Conservation (phyloP, 2,888 invertebrate genomes). For the Leptinotarsa rubiginosa region DNA sequence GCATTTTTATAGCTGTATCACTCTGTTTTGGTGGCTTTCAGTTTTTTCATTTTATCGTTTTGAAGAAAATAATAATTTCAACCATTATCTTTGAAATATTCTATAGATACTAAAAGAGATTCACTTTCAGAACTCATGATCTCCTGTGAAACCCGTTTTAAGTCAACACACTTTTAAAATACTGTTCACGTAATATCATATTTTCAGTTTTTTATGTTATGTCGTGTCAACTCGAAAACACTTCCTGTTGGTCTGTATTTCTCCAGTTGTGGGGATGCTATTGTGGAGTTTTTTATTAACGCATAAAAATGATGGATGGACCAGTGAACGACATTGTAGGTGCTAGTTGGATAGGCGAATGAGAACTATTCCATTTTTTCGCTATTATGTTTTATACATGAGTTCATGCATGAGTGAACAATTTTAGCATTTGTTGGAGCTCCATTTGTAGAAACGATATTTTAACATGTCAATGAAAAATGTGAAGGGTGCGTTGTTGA, state of each 20-base stretch:
- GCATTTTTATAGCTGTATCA: no score
- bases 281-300: conserved; percentile 16
- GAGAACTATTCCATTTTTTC: conserved; percentile 12
- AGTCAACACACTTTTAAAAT: neutral
- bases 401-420: conserved; percentile 5
- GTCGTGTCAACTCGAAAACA: conserved; percentile 12
- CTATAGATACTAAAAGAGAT: no score
- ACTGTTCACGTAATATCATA: neutral
- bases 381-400: conserved; percentile 18
- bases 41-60: no score
- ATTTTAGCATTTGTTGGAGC: conserved; percentile 9
- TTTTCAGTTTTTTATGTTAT: neutral
- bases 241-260: conserved; percentile 2
- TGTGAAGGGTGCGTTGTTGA: neutral
- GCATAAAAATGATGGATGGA: conserved; percentile 14
- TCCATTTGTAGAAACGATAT: neutral
- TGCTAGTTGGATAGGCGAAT: conserved; percentile 16
- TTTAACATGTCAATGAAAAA: neutral
- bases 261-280: neutral
- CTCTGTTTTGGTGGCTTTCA: no score
- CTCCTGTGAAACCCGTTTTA: neutral
- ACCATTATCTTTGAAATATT: no score
- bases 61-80: no score
- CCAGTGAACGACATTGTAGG: conserved; percentile 15
- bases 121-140: neutral